Conservation (phyloP, 2,888 invertebrate species). For the Amiota communis region DNA sequence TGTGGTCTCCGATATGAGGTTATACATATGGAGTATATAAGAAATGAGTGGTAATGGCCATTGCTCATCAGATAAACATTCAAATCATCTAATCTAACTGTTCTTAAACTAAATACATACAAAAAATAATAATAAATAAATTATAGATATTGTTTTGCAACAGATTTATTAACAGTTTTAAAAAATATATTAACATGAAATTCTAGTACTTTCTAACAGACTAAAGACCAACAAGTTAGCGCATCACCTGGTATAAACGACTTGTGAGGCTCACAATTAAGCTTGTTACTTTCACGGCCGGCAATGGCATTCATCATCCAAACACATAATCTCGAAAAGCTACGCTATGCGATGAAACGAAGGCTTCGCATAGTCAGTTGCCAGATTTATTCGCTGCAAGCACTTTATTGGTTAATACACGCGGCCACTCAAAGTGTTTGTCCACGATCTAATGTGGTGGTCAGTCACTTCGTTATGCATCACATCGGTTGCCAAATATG, state of each 20-base stretch:
- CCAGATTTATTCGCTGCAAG: slow-evolving; percentile 92
- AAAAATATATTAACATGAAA: too few relatives aligned
- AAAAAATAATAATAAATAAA: too few relatives aligned
- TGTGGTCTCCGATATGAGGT: too few relatives aligned
- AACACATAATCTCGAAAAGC: slow-evolving; percentile 87
- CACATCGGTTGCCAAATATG: slow-evolving; percentile 72
- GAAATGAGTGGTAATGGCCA: too few relatives aligned
- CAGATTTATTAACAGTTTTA: too few relatives aligned
- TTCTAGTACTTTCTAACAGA: slow-evolving; percentile 33
- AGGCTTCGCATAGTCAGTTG: slow-evolving; percentile 86
- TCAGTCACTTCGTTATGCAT: slow-evolving; percentile 89
- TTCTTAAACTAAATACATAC: too few relatives aligned
- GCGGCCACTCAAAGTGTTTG: slow-evolving; percentile 93
- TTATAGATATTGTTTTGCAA: too few relatives aligned
- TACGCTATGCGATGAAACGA: slow-evolving; percentile 90
- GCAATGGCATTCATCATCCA: slow-evolving; percentile 90
- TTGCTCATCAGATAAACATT: too few relatives aligned
- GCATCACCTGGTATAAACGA: slow-evolving; percentile 48
- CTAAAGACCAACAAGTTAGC: slow-evolving; percentile 28
- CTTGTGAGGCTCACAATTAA: slow-evolving; percentile 57
- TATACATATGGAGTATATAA: too few relatives aligned
- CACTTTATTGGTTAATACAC: slow-evolving; percentile 94
- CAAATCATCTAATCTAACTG: too few relatives aligned
- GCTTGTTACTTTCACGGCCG: slow-evolving; percentile 76
- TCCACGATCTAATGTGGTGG: slow-evolving; percentile 97